Evolutionary conservation across 2,113 vertebrate species (phyloP), one percentile per base, ranked within the genome.

Genomic region (Melanerpes aurifrons): DNA sequence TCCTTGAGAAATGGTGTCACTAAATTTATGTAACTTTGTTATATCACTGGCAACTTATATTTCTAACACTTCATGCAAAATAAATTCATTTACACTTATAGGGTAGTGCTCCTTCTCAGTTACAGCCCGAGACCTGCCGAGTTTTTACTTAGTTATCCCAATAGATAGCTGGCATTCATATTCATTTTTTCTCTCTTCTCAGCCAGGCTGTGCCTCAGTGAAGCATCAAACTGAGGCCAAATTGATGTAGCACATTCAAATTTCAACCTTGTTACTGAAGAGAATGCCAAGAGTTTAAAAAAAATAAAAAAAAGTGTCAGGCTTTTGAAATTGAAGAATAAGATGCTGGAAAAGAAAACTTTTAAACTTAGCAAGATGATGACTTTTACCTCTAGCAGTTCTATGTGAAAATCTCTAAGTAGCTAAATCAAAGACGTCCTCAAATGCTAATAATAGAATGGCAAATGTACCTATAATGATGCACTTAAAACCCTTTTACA

Each of bases 211-310:
- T 87, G 77, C 73, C 81, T 94, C 76, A 72, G 47, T 67, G 75
- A 92, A 53, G 64, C 76, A 86, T 62, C 75, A 87, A 86, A 87
- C 76, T 2, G 17, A 73, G 94, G 90, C 90, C 92, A 96, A 92
- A 93, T 45, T 91, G 84, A 87, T 79, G 59, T 50, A 92, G 71
- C 67, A 91, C 77, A 82, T 94, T 94, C 80, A 92, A 64, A 90
- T 92, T 90, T 95, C 85, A 93, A 90, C 57, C 92, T 93, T 88
- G 80, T 74, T 92, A 75, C 84, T 72, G 86, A 79, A 86, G 62
- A 90, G 73, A 96, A 93, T 74, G 90, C 73, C 76, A 96, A 84
- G 74, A 94, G 79, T 82, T 90, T 90, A 72, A 92, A 92, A 53
- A 50, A 47, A 47, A 47, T 19, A 37, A 37, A 37, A 48, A 53